Base-by-base conservation (phyloP, 2,888 invertebrate species). In the Synanthedon tipuliformis region DNA sequence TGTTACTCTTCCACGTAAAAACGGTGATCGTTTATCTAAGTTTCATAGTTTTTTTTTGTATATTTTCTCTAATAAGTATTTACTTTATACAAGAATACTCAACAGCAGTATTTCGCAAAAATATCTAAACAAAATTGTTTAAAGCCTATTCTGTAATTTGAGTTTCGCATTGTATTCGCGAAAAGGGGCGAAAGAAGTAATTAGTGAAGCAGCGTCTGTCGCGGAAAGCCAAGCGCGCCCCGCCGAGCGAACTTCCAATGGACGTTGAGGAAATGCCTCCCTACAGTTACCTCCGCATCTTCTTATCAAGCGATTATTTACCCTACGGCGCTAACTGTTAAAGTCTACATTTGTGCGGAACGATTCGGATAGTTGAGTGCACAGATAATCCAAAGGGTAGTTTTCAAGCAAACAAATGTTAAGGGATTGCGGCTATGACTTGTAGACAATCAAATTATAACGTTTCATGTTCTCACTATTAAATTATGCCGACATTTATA, bases 121-220 rank as follows among this genome's bases (percentile, higher is more conserved):
- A 63, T 59, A 57, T 59, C 55, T 65, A 62, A 71, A 72, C 66
- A 62, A 66, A 73, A 71, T 72, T 63, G 69, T 73, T 73, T 67
- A 71, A 69, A 68, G 61, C 63, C 61, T 65, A 65, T 57, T 68
- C 64, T 60, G 66, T 69, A 72, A 75, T 71, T 71, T 66, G 63
- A 62, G 64, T 62, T 15, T 60, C 65, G 66, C 64, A 66, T 71
- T 73, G 68, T 69, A 71, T 72, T 68, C 58, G 69, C 67, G 65
- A 61, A 68, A 77, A 77, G 75, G 79, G 79, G 74, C 69, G 76
- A 76, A 74, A 74, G 75, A 73, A 71, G 73, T 79, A 82, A 83
- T 84, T 83, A 81, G 82, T 81, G 73, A 77, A 63, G 64, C 73
- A 76, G 78, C 77, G 80, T 82, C 76, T 82, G 81, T 83, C 81